phyloP scores from a whole-genome alignment of 2,888 invertebrate species.

The Epiblema foenella region DNA sequence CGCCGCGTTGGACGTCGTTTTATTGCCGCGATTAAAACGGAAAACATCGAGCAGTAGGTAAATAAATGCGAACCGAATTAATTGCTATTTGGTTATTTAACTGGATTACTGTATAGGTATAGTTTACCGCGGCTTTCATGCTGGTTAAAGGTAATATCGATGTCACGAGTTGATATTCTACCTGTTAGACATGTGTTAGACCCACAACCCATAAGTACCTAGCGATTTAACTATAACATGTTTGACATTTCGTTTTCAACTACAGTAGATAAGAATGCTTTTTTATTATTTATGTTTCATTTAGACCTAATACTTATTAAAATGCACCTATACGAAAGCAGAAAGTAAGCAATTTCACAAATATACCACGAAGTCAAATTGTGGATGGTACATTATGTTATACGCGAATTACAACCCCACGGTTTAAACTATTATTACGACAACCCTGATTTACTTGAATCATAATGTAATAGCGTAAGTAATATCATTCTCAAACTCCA shows the following conservation, averaged over 20 bases:
- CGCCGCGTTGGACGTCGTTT: constrained; percentile 52
- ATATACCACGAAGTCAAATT: neutral
- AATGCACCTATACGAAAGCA: neutral
- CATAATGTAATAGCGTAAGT: constrained; percentile 46
- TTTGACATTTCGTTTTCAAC: neutral
- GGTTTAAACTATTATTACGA: constrained; percentile 21
- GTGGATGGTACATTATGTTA: neutral
- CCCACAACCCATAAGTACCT: neutral
- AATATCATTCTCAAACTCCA: constrained; percentile 62
- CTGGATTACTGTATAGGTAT: constrained; percentile 46
- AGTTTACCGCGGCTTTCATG: constrained; percentile 14
- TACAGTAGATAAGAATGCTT: neutral
- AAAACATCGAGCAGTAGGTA: constrained; percentile 47
- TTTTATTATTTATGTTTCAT: neutral
- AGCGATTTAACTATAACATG: neutral
- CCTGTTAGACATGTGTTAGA: neutral
- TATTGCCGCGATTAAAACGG: constrained; percentile 57
- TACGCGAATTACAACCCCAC: constrained; percentile 9
- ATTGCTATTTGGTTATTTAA: constrained; percentile 59
- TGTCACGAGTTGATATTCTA: constrained; percentile 20
- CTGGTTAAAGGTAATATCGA: constrained; percentile 10
- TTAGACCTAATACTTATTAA: neutral
- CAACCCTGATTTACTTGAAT: constrained; percentile 20
- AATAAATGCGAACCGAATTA: constrained; percentile 55
- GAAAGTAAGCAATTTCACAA: neutral